Conservation (phyloP, 2,797 vertebrate species). For the Enteromius thamalakanensis region DNA sequence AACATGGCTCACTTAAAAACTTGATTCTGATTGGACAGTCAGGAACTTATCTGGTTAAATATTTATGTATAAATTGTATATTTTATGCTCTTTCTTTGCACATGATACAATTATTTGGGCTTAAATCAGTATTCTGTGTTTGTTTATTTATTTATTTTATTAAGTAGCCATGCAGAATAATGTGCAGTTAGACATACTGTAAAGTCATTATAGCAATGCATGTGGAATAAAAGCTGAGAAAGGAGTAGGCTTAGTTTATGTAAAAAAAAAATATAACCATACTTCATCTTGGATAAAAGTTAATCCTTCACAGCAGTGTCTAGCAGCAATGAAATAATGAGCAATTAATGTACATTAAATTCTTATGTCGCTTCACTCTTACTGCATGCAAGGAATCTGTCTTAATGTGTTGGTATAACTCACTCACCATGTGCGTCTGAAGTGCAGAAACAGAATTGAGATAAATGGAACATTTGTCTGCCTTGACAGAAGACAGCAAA, state of each 20-base stretch:
- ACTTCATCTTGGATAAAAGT: neutral
- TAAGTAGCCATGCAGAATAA: neutral
- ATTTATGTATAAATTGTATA: neutral
- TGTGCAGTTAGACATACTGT: neutral
- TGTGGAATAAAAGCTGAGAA: neutral
- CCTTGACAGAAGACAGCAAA: conserved; percentile 46
- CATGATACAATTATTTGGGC: neutral
- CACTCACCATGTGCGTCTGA: neutral
- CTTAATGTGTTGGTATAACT: conserved; percentile 37
- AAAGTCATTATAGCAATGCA: neutral
- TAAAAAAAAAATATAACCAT: neutral
- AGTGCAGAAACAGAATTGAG: conserved; percentile 39
- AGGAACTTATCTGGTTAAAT: neutral
- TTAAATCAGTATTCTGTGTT: neutral
- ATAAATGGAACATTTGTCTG: conserved; percentile 54
- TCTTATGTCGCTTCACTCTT: conserved; percentile 18
- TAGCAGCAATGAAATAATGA: conserved; percentile 5
- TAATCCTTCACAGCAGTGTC: neutral
- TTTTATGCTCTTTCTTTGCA: neutral
- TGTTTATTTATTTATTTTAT: neutral
- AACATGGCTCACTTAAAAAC: neutral
- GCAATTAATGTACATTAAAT: conserved; percentile 14
- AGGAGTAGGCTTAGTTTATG: neutral
- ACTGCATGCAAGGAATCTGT: conserved; percentile 58
- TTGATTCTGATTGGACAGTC: neutral